These are phyloP conservation scores for Nephrotoma flavescens DNA, from an alignment of 2,888 invertebrate genomes.

Conservation along the genomic window DNA sequence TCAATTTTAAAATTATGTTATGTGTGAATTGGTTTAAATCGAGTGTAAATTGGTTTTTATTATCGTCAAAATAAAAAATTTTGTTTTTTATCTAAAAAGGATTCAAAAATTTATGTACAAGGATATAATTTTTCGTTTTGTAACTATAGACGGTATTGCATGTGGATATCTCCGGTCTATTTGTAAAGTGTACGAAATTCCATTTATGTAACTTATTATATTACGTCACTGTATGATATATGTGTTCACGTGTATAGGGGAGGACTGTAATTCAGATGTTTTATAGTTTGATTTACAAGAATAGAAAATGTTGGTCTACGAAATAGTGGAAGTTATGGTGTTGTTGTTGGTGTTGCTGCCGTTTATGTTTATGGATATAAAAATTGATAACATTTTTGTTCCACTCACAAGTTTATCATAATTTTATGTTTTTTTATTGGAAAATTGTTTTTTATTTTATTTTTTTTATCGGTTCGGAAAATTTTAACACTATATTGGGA, in stretches of 20 bases:
- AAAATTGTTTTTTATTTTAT: background rate
- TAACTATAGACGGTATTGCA: background rate
- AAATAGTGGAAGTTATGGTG: background rate
- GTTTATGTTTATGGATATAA: background rate
- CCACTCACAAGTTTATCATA: background rate
- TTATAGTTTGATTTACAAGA: background rate
- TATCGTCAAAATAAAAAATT: background rate
- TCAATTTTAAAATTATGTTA: background rate
- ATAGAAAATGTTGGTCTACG: background rate
- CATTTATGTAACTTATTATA: background rate
- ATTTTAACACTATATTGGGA: background rate
- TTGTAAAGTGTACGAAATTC: background rate
- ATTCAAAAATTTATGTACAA: background rate
- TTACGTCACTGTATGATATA: background rate
- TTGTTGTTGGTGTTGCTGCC: background rate
- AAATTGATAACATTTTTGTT: background rate
- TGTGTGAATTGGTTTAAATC: constrained; percentile 4
- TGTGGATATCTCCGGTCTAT: background rate
- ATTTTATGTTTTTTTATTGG: background rate
- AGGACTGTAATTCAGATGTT: background rate
- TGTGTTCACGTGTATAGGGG: background rate
- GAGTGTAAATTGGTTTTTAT: constrained; percentile 4
- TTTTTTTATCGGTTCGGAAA: background rate
- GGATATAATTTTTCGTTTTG: background rate
- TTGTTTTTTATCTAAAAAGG: background rate